Evolutionary conservation across 2,113 vertebrate species (phyloP), one percentile per base, ranked within the genome.

Genomic region (Lasiurus borealis): DNA sequence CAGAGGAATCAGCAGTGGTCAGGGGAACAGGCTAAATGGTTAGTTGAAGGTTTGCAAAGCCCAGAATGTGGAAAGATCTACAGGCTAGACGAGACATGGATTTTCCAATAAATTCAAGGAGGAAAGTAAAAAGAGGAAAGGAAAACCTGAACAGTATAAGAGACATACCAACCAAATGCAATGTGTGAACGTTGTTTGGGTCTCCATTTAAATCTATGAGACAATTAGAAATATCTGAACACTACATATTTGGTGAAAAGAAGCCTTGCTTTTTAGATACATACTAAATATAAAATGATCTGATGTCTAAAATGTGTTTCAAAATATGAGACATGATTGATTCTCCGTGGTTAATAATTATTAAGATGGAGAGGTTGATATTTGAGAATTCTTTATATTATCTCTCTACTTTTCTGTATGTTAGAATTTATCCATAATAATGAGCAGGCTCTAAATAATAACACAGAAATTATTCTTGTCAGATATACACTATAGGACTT

Each of bases 401-500:
- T 34, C 19, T 81, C 15, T 76, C 16, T 88, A 46, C 27, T 82
- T 92, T 77, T 54, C 57, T 80, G 68, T 64, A 31, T 72, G 40
- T 31, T 95, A 83, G 77, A 85, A 73, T 91, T 95, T 77, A 86
- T 13, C n/a, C 54, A 69, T 54, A 77, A 52, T 86, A 59, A 92
- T 71, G 16, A 85, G 1, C 36, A 46, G 25, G 3, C 5, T 92
- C 46, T 92, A 29, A 86, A 69, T 64, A 80, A 92, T 82, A 59
- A 91, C 73, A 46, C 25, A 31, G 18, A 64, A 88, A 78, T 68
- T 40, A 68, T 66, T 87, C 34, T 71, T 87, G n/a, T 83, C 69
- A 88, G 36, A 95, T 81, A 57, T 76, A 90, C 16, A 85, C 29
- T 25, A 18, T 13, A 66, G 15, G 44, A 81, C 40, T 71, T 92